These are phyloP conservation scores for Synaphobranchus kaupii DNA, from an alignment of 2,797 vertebrate genomes.

Conservation along the genomic window DNA sequence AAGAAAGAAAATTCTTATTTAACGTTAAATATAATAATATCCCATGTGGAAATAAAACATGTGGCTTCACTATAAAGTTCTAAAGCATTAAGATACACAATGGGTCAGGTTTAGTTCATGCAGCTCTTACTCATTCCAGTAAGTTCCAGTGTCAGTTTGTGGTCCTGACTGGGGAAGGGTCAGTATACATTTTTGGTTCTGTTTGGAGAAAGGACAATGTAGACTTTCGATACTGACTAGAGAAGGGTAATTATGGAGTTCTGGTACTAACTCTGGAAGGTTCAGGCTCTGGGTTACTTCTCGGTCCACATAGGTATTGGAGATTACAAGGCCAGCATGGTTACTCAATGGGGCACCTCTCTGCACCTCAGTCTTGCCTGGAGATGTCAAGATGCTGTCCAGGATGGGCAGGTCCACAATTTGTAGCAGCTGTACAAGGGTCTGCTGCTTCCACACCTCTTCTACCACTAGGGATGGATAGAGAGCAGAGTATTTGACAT, in stretches of 20 bases:
- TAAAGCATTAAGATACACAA: background rate
- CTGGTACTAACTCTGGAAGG: slow-evolving; percentile 74
- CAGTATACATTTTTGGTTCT: background rate
- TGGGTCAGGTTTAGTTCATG: background rate
- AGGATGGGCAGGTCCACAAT: slow-evolving; percentile 80
- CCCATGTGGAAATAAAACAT: background rate
- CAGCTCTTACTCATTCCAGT: background rate
- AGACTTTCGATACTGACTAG: background rate
- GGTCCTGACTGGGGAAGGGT: background rate
- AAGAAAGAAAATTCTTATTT: background rate
- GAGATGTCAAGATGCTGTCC: slow-evolving; percentile 78
- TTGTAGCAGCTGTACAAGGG: slow-evolving; percentile 80
- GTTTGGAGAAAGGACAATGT: background rate
- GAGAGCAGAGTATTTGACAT: background rate
- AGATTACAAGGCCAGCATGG: slow-evolving; percentile 78
- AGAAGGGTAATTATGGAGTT: background rate
- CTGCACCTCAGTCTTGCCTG: slow-evolving; percentile 60
- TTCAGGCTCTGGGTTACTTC: slow-evolving; percentile 73
- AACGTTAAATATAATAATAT: background rate
- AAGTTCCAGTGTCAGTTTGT: background rate
- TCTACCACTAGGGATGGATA: slow-evolving; percentile 68
- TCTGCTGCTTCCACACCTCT: slow-evolving; percentile 84
- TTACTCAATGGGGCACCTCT: slow-evolving; percentile 53
- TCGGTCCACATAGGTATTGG: slow-evolving; percentile 84
- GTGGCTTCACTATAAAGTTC: background rate